phyloP scores from a whole-genome alignment of 64 coral and sea anemone genomes.

The Actinia equina region DNA sequence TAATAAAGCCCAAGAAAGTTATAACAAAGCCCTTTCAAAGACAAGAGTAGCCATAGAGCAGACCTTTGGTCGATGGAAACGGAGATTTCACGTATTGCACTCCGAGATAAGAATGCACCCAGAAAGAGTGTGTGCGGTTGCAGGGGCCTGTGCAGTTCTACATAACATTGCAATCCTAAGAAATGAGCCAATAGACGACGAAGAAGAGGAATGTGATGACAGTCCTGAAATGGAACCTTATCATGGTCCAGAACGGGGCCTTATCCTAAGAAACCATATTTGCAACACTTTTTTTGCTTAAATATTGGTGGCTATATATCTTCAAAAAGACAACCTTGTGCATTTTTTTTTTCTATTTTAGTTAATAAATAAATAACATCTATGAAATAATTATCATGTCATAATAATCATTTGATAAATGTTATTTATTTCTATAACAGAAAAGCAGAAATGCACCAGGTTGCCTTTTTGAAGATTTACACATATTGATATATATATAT shows the following conservation, averaged over 20 bases:
- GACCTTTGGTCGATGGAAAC: slow-evolving; percentile 45
- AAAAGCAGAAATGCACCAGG: too few relatives aligned
- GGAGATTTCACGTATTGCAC: slow-evolving; percentile 46
- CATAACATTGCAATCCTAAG: slow-evolving; percentile 15
- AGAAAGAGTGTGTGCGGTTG: slow-evolving; percentile 28
- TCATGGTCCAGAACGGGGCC: slow-evolving; percentile 21
- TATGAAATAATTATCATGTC: too few relatives aligned
- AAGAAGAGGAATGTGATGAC: slow-evolving; percentile 31
- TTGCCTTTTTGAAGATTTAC: too few relatives aligned
- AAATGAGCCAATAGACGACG: slow-evolving; percentile 22
- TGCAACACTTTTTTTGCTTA: slow-evolving; percentile 33
- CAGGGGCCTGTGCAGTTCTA: slow-evolving; percentile 46
- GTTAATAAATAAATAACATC: too few relatives aligned
- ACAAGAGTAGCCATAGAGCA: slow-evolving; percentile 54
- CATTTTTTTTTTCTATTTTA: too few relatives aligned
- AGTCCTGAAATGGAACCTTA: slow-evolving; percentile 27
- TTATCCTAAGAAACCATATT: slow-evolving; percentile 25
- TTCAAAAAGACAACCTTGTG: not conserved
- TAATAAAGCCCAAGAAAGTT: slow-evolving; percentile 7
- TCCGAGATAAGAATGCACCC: slow-evolving; percentile 40
- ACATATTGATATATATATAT: too few relatives aligned
- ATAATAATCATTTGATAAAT: too few relatives aligned
- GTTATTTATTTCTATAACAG: too few relatives aligned
- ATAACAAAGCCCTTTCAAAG: slow-evolving; percentile 18
- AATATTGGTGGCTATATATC: not conserved